These are phyloP conservation scores for Callinectes sapidus DNA, from an alignment of 2,888 invertebrate genomes.

Conservation along the genomic window DNA sequence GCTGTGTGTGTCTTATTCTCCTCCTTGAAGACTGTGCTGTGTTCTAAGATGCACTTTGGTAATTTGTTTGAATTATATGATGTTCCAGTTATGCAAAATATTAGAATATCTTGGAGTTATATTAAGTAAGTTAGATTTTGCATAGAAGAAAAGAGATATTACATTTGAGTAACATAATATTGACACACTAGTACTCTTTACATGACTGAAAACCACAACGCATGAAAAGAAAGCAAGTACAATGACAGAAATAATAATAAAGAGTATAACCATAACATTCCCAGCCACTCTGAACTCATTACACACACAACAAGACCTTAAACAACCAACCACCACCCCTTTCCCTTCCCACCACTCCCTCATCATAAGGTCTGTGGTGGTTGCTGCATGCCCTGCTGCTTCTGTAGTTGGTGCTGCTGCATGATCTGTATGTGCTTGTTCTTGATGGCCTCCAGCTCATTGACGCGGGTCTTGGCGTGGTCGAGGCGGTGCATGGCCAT, in stretches of 20 bases:
- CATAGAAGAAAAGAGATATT: neutral
- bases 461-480: conserved; percentile 92
- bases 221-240: neutral
- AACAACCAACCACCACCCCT: neutral
- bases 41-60: neutral
- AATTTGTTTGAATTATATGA: neutral
- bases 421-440: conserved; percentile 66
- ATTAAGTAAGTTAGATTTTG: neutral
- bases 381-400: conserved; percentile 58
- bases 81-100: neutral
- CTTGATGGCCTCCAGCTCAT: conserved; percentile 83
- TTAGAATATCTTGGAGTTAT: too few relatives aligned
- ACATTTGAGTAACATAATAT: neutral
- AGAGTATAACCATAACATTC: neutral
- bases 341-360: neutral
- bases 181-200: neutral
- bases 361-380: conserved; percentile 41
- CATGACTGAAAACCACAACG: neutral
- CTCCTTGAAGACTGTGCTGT: neutral
- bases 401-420: conserved; percentile 64
- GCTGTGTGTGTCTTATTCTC: neutral
- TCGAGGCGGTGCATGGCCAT: conserved; percentile 97
- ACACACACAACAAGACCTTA: neutral
- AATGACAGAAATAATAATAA: neutral
- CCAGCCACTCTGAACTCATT: too few relatives aligned